Base-by-base conservation (phyloP, 2,888 invertebrate species). In the Acheta domesticus region DNA sequence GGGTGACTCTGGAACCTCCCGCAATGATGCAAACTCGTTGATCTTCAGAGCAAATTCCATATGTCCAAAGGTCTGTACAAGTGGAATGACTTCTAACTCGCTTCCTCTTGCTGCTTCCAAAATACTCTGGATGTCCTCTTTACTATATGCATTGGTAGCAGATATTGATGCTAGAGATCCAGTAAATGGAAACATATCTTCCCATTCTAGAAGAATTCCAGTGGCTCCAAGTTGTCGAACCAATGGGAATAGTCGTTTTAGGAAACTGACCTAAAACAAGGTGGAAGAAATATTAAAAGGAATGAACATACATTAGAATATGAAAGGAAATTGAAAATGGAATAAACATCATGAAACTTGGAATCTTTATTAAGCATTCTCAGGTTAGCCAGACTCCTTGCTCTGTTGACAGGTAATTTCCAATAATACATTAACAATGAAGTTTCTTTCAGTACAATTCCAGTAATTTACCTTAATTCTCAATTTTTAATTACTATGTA, bases 151-250 rank as follows among this genome's bases (percentile, higher is more conserved):
- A 87, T 89, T 92, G 84, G 87, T 87, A 0, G 89, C 92, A 80
- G 88, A 87, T 80, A 89, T 88, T 81, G 85, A 87, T 84, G 89
- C 88, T 73, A 94, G 85, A 1, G 85, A 84, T 1, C 91, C 93
- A 77, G 86, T 87, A 86, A 91, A 94, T 0, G 94, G 94, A 86
- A 94, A 94, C 92, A 93, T 94, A 84, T 94, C 94, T 87, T 94
- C 94, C 88, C 94, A 94, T 86, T 94, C 94, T 82, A 92, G 86
- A 23, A 93, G 85, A 77, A 94, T 86, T 1, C 94, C 94, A 11
- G 93, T 94, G 12, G 93, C 93, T 14, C 93, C 92, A 81, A 92
- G 84, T 20, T 89, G 88, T 83, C 89, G 90, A 11, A 91, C 85
- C 79, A 91, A 85, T 21, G 90, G 89, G 82, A 92, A 87, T 36